Conservation (phyloP, 2,113 vertebrate genomes). For the Sebastes fasciatus region DNA sequence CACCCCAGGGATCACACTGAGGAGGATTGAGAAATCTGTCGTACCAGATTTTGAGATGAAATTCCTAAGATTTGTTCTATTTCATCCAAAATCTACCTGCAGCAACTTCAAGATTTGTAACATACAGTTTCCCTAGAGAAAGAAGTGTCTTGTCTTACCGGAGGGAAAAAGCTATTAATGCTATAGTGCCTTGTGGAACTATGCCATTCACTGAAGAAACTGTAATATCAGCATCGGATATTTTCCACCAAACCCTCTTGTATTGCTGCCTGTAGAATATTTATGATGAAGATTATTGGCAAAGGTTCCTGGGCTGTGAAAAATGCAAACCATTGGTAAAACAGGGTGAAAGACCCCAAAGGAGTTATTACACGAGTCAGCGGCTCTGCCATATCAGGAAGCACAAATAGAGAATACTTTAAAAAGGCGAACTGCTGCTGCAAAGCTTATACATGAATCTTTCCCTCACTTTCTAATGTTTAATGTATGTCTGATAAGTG, state of each 20-base stretch:
- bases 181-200: slow-evolving; percentile 1
- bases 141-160: neutral
- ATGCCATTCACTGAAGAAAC: slow-evolving; percentile 11
- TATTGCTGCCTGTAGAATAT: slow-evolving; percentile 58
- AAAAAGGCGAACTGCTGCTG: slow-evolving; percentile 62
- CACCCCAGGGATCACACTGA: neutral
- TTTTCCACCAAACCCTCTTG: slow-evolving; percentile 24
- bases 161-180: neutral
- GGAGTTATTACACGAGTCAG: slow-evolving; percentile 73
- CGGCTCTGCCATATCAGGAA: slow-evolving; percentile 63
- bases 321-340: slow-evolving; percentile 66
- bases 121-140: neutral
- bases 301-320: slow-evolving; percentile 65
- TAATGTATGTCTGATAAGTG: slow-evolving; percentile 36
- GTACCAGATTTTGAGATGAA: slow-evolving; percentile 13
- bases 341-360: slow-evolving; percentile 63
- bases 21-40: slow-evolving; percentile 4
- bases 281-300: slow-evolving; percentile 66
- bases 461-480: slow-evolving; percentile 7
- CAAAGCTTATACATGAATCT: slow-evolving; percentile 47
- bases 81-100: neutral
- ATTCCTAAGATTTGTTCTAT: neutral
- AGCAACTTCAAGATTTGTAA: neutral
- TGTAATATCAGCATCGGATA: slow-evolving; percentile 32
- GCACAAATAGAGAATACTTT: slow-evolving; percentile 64